A percentile compares a stretch with the other conserved stretches of the same genome.
phyloP scores from a whole-genome alignment of 1,140 invertebrate species.

The Drosophila arawakana region DNA sequence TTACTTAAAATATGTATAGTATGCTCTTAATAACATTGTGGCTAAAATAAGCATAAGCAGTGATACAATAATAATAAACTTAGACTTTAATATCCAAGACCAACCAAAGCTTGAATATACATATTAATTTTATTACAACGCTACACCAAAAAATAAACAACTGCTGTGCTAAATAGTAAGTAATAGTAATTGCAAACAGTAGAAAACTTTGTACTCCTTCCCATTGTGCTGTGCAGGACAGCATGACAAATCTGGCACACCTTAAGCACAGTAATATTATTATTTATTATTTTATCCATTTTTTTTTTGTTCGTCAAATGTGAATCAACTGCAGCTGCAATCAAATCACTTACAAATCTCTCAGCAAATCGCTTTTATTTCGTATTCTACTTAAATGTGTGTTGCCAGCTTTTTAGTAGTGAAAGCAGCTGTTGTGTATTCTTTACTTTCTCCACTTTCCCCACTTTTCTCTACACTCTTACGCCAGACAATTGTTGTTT shows the following conservation, averaged over 20 bases:
- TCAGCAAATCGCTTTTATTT: conserved; percentile 26
- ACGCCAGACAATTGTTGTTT: conserved; percentile 1
- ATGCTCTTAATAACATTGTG: too few species aligned
- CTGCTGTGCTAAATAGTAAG: too few species aligned
- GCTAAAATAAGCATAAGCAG: too few species aligned
- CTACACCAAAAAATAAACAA: too few species aligned
- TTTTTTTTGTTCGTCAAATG: background rate
- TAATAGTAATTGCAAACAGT: too few species aligned
- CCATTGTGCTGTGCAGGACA: background rate
- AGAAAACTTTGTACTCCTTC: too few species aligned
- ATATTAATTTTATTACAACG: too few species aligned
- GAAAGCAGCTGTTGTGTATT: background rate
- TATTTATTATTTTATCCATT: too few species aligned
- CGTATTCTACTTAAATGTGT: conserved; percentile 21
- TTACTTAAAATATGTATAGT: too few species aligned
- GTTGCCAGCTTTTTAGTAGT: conserved; percentile 16
- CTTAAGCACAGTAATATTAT: background rate
- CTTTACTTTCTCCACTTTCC: background rate
- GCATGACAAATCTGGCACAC: conserved; percentile 5
- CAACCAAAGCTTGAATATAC: too few species aligned
- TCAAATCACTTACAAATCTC: conserved; percentile 33
- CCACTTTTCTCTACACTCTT: background rate
- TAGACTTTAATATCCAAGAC: too few species aligned
- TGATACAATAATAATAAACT: too few species aligned
- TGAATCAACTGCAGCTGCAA: conserved; percentile 35